Evolutionary conservation across 2,888 invertebrate genomes (phyloP).

Genomic region (Rosalia funebris): DNA sequence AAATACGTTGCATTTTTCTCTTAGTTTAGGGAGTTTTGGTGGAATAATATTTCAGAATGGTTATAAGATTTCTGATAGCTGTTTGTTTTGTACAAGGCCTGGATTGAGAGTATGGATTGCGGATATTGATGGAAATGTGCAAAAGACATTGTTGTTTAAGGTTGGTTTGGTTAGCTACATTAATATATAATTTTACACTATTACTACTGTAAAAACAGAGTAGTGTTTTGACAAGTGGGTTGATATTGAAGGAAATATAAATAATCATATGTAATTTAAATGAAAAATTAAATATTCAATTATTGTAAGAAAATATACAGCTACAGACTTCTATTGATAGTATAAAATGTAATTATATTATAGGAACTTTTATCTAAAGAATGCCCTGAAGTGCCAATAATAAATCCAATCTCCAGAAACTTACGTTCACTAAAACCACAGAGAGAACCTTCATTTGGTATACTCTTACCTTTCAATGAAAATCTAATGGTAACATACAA

Average conservation of each 20-base stretch:
- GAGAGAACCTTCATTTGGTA: conserved; percentile 73
- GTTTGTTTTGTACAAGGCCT: conserved; percentile 82
- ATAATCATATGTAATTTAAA: too few species aligned
- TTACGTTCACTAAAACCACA: conserved; percentile 60
- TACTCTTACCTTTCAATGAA: conserved; percentile 74
- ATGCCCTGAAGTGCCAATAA: conserved; percentile 73
- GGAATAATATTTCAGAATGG: conserved; percentile 70
- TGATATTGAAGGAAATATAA: too few species aligned
- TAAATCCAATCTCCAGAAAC: conserved; percentile 72
- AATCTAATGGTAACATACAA: conserved; percentile 80
- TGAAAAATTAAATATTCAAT: too few species aligned
- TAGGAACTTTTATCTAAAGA: conserved; percentile 60
- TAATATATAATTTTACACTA: too few species aligned
- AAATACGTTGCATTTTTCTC: conserved; percentile 23
- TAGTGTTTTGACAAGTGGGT: too few species aligned
- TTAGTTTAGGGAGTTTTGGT: conserved; percentile 73
- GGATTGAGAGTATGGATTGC: conserved; percentile 88
- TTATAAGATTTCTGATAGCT: conserved; percentile 63
- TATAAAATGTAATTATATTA: too few species aligned
- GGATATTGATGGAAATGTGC: conserved; percentile 78
- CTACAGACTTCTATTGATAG: too few species aligned
- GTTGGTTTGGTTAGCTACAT: too few species aligned
- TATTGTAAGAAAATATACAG: too few species aligned
- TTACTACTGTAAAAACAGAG: too few species aligned
- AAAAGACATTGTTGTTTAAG: conserved; percentile 86